Percentiles rank a stretch among this genome's conserved stretches.
Conservation (phyloP, 2,797 vertebrate species). For the Mus caroli region DNA sequence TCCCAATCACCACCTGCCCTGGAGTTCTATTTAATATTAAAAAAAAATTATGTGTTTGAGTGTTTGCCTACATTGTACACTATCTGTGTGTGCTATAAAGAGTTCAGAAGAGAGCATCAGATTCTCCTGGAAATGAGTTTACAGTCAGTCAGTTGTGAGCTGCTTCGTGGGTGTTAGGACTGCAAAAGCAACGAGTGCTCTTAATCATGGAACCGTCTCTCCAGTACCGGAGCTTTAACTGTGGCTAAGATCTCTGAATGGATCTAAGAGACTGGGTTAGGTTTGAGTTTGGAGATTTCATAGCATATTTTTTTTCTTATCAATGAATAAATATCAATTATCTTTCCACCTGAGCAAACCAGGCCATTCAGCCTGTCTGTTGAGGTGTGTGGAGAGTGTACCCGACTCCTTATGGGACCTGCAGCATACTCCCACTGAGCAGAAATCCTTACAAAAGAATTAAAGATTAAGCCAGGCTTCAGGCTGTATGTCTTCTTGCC, state of each 20-base stretch:
- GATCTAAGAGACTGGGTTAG: neutral
- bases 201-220: neutral
- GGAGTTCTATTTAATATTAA: neutral
- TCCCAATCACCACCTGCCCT: neutral
- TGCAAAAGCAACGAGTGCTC: neutral
- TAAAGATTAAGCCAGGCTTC: neutral
- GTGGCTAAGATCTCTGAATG: neutral
- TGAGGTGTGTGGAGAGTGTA: neutral
- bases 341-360: slow-evolving; percentile 45
- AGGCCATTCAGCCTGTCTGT: neutral
- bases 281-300: slow-evolving; percentile 34
- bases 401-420: neutral
- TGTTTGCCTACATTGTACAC: neutral
- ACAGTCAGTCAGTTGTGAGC: neutral
- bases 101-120: neutral
- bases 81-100: too few species aligned
- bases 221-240: neutral
- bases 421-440: neutral
- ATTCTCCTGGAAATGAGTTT: neutral
- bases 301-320: slow-evolving; percentile 16
- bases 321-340: neutral
- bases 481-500: neutral
- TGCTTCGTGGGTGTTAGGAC: too few species aligned
- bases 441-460: neutral
- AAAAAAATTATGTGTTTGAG: neutral